phyloP scores from a whole-genome alignment of 2,888 invertebrate genomes.

The Tuta absoluta region DNA sequence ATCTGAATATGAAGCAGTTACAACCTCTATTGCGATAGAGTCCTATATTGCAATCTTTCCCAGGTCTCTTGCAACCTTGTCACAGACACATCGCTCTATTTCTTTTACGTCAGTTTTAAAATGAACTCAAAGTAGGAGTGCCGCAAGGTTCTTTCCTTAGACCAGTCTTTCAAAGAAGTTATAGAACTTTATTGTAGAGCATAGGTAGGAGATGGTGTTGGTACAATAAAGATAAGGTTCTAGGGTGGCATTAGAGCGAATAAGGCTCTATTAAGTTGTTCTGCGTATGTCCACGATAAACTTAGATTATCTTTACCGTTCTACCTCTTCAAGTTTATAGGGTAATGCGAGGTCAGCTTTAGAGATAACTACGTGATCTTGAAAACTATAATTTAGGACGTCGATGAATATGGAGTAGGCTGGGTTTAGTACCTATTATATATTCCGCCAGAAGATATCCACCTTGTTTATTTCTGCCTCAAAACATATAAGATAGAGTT shows the following conservation, averaged over 20 bases:
- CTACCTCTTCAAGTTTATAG: slow-evolving; percentile 15
- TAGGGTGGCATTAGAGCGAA: slow-evolving; percentile 61
- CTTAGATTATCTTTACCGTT: slow-evolving; percentile 26
- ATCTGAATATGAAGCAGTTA: slow-evolving; percentile 61
- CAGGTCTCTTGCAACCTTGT: slow-evolving; percentile 52
- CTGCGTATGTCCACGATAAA: slow-evolving; percentile 40
- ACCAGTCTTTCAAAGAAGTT: slow-evolving; percentile 29
- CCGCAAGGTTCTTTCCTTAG: slow-evolving; percentile 30
- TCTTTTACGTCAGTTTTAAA: slow-evolving; percentile 28
- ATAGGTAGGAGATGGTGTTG: slow-evolving; percentile 52
- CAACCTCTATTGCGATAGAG: slow-evolving; percentile 51
- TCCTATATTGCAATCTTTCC: slow-evolving; percentile 57
- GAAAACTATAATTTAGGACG: slow-evolving; percentile 6
- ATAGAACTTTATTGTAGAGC: slow-evolving; percentile 31
- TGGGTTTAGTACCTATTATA: not conserved
- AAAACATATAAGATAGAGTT: not conserved
- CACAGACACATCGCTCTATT: slow-evolving; percentile 32
- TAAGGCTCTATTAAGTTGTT: slow-evolving; percentile 68
- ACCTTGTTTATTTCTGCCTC: not conserved
- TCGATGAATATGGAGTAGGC: slow-evolving; percentile 5
- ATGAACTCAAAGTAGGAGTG: slow-evolving; percentile 22
- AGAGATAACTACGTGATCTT: slow-evolving; percentile 2
- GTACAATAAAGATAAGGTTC: slow-evolving; percentile 63
- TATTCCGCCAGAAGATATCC: not conserved
- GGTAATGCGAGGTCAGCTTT: not conserved